phyloP scores from a whole-genome alignment of 2,113 vertebrate genomes.

The Pelvicachromis taeniatus region DNA sequence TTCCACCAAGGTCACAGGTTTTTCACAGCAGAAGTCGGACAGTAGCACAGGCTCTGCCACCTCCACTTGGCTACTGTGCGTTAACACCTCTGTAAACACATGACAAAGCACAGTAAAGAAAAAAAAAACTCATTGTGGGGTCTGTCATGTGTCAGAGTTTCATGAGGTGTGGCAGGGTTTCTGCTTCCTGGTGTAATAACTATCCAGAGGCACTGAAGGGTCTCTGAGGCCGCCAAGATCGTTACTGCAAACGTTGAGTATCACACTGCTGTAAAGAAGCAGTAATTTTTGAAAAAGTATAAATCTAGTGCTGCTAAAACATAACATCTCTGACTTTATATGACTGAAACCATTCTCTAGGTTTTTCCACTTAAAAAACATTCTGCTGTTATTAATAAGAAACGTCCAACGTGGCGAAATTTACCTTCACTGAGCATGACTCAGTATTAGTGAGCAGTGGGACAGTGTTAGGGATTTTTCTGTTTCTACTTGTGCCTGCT shows the following conservation, averaged over 20 bases:
- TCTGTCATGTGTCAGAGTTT: slow-evolving; percentile 24
- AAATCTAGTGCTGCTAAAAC: neutral
- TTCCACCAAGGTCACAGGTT: slow-evolving; percentile 17
- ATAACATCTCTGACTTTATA: neutral
- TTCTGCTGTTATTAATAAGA: neutral
- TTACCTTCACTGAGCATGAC: neutral
- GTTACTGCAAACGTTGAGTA: neutral
- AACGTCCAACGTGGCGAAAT: neutral
- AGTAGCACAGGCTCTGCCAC: neutral
- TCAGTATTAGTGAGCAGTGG: neutral
- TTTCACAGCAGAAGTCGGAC: slow-evolving; percentile 15
- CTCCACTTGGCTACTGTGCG: neutral
- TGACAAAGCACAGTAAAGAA: neutral
- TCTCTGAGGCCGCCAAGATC: neutral
- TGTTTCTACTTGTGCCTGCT: neutral
- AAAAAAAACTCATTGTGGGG: neutral
- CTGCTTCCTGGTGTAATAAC: slow-evolving; percentile 15
- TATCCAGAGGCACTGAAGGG: neutral
- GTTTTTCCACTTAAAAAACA: neutral
- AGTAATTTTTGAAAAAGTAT: neutral
- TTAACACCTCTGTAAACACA: slow-evolving; percentile 27
- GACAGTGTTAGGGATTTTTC: neutral
- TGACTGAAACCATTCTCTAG: neutral
- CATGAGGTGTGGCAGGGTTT: slow-evolving; percentile 17
- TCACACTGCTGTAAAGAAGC: neutral